A percentile compares a stretch with the other conserved stretches of the same genome.
Conservation (phyloP, 2,113 vertebrate species). For the Cranoglanis bouderius region DNA sequence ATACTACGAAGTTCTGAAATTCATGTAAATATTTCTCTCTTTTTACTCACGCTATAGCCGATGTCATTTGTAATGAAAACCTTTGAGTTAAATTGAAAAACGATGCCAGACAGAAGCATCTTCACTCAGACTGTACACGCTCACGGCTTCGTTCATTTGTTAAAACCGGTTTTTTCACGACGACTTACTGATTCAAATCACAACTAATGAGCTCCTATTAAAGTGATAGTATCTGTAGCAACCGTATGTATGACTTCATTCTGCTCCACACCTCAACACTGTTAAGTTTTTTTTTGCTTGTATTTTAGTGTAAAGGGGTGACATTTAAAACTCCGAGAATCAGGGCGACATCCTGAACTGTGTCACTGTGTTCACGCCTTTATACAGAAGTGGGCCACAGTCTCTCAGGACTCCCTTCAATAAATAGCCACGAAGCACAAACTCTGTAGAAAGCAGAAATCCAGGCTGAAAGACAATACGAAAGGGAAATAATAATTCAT, state of each 20-base stretch:
- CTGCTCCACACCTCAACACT: not conserved
- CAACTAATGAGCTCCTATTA: not conserved
- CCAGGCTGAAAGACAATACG: not conserved
- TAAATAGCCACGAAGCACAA: not conserved
- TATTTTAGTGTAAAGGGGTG: not conserved
- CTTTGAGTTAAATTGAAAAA: not conserved
- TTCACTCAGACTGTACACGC: not conserved
- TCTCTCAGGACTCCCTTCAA: not conserved
- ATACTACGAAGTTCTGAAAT: not conserved
- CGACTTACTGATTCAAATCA: not conserved
- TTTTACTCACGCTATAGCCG: not conserved
- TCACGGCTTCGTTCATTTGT: not conserved
- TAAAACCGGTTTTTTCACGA: not conserved
- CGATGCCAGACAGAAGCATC: not conserved
- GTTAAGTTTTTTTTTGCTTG: no score
- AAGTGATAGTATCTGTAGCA: not conserved
- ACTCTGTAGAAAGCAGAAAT: not conserved
- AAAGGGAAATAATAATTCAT: not conserved
- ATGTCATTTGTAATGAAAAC: no score
- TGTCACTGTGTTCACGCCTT: not conserved
- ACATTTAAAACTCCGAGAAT: not conserved
- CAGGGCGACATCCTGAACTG: conserved; percentile 18
- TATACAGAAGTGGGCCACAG: not conserved
- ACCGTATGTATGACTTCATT: not conserved
- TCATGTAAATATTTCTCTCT: not conserved